Evolutionary conservation across 2,888 invertebrate species (phyloP).

Genomic region (Toxonevra muliebris): DNA sequence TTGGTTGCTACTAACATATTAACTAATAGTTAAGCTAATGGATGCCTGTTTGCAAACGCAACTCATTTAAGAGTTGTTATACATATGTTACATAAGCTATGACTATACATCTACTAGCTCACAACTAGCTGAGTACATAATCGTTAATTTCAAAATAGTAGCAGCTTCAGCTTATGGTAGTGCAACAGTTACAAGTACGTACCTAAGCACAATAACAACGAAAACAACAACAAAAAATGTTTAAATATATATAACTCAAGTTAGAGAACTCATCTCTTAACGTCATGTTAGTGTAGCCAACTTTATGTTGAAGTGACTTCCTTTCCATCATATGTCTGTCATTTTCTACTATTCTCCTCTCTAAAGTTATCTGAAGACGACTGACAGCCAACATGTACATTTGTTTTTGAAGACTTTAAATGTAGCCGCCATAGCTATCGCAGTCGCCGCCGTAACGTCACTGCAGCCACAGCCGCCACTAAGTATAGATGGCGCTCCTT

Average conservation of each 20-base stretch:
- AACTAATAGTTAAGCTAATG: slow-evolving; percentile 18
- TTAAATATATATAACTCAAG: no score
- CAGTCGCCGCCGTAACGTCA: neutral
- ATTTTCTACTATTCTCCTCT: neutral
- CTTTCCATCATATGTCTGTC: slow-evolving; percentile 18
- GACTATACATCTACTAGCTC: neutral
- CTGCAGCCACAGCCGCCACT: neutral
- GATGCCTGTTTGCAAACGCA: slow-evolving; percentile 1
- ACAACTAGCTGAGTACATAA: slow-evolving; percentile 19
- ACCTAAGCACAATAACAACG: no score
- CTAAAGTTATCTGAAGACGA: no score
- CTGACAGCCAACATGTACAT: no score
- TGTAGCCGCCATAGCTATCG: neutral
- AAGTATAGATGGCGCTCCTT: no score
- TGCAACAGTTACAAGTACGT: no score
- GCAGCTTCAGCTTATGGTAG: neutral
- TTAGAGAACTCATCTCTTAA: neutral
- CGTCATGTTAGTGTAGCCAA: neutral
- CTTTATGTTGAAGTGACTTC: slow-evolving; percentile 8
- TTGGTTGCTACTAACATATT: neutral
- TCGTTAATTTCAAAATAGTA: slow-evolving; percentile 1
- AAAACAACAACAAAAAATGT: no score
- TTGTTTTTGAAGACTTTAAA: no score
- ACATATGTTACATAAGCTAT: neutral
- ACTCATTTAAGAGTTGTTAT: neutral